Evolutionary conservation across 2,888 invertebrate genomes (phyloP), one percentile per base, ranked within the genome.

Genomic region (Abrostola triplasia): DNA sequence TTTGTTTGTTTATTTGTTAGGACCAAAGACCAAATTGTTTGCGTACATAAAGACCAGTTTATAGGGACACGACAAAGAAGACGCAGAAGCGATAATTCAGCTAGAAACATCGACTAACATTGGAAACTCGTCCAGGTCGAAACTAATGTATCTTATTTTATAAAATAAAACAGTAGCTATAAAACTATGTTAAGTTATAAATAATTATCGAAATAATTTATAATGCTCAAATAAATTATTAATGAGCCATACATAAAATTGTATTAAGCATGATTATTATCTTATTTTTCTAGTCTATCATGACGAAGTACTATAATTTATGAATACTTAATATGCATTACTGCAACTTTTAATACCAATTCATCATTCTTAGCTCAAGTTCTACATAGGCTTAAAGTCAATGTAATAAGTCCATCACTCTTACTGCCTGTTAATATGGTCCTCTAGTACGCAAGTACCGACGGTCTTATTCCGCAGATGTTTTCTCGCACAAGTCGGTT

Each of bases 261-360:
- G 63, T 59, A 67, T 57, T 37, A 44, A 55, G 49, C 54, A 55
- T 71, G 48, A 73, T 73, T 36, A 67, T 55, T 51, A 51, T 47
- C 51, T 60, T 55, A 64, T 49, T 49, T 57, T 58, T 58, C 57
- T 73, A 60, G 73, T 73, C 6, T 56, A 71, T 71, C 71, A 64
- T 64, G 55, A 47, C 54, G 48, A 5, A 47, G 53, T 36, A 51
- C 42, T 54, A 64, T 69, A 64, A 72, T 73, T 69, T 73, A 72
- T 73, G 69, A 57, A 49, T 51, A 60, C 38, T 73, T 72, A 48
- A 56, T 58, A 68, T 58, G 57, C 64, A 24, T 42, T 69, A 68
- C 49, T 69, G 60, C 65, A 61, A 52, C 60, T 69, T 73, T 72
- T 72, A 60, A 52, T 44, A 47, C 24, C 47, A n/a, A 69, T 72